Conservation (phyloP, 2,888 invertebrate genomes). For the Trachelus tabidus region DNA sequence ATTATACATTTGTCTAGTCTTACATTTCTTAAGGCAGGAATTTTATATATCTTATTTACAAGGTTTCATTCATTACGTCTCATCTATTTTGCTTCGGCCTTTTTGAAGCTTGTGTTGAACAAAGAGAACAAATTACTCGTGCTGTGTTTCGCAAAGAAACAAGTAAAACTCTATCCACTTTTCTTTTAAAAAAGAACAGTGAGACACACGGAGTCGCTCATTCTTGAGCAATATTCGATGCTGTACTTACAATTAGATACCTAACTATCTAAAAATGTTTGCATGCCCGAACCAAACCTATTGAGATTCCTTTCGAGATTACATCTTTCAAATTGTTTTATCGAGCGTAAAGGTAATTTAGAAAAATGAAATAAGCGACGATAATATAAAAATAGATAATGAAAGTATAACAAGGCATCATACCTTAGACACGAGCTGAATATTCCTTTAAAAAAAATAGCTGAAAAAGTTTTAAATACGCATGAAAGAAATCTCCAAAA, state of each 20-base stretch:
- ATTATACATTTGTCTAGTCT: slow-evolving; percentile 53
- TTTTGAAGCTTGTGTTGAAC: neutral
- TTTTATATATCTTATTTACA: slow-evolving; percentile 49
- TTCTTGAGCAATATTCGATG: neutral
- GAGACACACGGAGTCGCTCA: neutral
- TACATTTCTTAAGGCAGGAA: slow-evolving; percentile 64
- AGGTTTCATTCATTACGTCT: slow-evolving; percentile 33
- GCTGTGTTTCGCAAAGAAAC: neutral
- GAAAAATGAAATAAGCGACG: neutral
- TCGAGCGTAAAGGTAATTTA: neutral
- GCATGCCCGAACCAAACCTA: neutral
- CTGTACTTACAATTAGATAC: neutral
- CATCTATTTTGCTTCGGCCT: slow-evolving; percentile 21
- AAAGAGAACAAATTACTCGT: neutral
- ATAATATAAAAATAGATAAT: neutral
- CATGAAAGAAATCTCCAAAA: neutral
- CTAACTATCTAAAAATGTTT: neutral
- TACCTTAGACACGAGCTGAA: neutral
- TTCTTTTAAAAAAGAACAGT: neutral
- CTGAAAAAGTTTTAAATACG: neutral
- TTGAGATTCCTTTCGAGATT: neutral
- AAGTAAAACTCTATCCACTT: neutral
- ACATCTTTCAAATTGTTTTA: neutral
- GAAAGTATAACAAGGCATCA: neutral
- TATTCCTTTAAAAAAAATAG: neutral